Evolutionary conservation across 1,140 invertebrate genomes (phyloP).

Genomic region (Camponotus floridanus): DNA sequence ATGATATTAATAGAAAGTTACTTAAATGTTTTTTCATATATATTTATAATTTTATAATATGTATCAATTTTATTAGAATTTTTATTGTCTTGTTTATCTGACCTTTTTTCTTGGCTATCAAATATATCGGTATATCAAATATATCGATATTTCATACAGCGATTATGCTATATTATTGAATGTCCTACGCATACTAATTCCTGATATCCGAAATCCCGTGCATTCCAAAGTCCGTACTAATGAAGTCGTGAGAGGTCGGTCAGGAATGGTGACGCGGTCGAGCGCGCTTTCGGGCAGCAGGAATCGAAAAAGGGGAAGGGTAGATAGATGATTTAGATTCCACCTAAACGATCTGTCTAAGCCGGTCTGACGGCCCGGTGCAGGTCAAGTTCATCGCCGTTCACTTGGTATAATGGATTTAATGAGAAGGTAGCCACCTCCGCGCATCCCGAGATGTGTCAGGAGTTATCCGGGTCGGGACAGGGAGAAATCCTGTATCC

Average conservation of each 20-base stretch:
- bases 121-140: too few relatives aligned
- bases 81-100: neutral
- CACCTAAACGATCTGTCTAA: conserved; percentile 79
- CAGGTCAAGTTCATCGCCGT: conserved; percentile 74
- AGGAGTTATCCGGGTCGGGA: conserved; percentile 6
- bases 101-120: neutral
- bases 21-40: neutral
- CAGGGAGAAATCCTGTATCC: neutral
- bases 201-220: conserved; percentile 49
- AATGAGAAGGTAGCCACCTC: conserved; percentile 75
- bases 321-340: conserved; percentile 78
- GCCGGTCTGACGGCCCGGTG: conserved; percentile 64
- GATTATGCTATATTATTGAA: conserved; percentile 17
- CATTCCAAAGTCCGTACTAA: conserved; percentile 78
- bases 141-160: neutral
- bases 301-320: conserved; percentile 1
- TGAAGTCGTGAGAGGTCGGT: conserved; percentile 76
- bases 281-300: conserved; percentile 44
- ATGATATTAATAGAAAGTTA: neutral
- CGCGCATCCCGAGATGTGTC: conserved; percentile 30
- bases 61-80: neutral
- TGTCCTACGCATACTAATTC: conserved; percentile 27
- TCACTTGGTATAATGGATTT: conserved; percentile 78
- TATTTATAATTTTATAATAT: neutral
- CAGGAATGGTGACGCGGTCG: conserved; percentile 64